Base-by-base conservation (phyloP, 2,888 invertebrate species). In the Pristionchus maxplancki region DNA sequence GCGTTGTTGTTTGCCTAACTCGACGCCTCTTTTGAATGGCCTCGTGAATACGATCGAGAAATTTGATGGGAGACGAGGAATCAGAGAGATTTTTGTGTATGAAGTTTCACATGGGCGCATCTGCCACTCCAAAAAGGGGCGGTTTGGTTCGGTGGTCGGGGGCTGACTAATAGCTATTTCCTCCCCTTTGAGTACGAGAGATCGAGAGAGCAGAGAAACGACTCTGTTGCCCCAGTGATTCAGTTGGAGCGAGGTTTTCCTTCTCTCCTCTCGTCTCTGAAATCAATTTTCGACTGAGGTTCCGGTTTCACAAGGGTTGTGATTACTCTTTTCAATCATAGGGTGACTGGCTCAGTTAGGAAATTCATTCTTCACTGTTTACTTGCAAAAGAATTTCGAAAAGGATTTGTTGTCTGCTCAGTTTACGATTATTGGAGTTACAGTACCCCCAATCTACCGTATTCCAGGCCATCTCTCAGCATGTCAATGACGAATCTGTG, bases 391-490 rank as follows among this genome's bases (percentile, higher is more conserved):
- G 58, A 11, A 58, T 58, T n/a, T 17, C 6, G 17, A n/a, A n/a
- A 11, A 17, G 24, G 58, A n/a, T 58, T 13, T 8, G 58, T 17
- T n/a, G 58, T 5, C 58, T 17, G 24, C 58, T 13, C 58, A 58
- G n/a, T 24, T 58, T n/a, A n/a, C n/a, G 58, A n/a, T 58, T 58
- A 34, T 0, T 34, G 17, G 24, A 20, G 58, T 1, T 58, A 58
- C n/a, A 6, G 58, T 58, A 58, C 20, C 53, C 20, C 6, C 53
- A 58, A 50, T n/a, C 3, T n/a, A 58, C 58, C n/a, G 58, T 58
- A 58, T 88, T 91, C 40, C 78, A 93, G 92, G 93, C 93, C 74
- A 87, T 93, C 15, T 83, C 90, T 50, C 44, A 87, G 1, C 86
- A 64, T 8, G 81, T 92, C 58, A 89, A 91, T 17, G 81, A 88